These are phyloP conservation scores for Umimayanthus chanpuru DNA, from an alignment of 92 coral and sea anemone species.

Conservation along the genomic window DNA sequence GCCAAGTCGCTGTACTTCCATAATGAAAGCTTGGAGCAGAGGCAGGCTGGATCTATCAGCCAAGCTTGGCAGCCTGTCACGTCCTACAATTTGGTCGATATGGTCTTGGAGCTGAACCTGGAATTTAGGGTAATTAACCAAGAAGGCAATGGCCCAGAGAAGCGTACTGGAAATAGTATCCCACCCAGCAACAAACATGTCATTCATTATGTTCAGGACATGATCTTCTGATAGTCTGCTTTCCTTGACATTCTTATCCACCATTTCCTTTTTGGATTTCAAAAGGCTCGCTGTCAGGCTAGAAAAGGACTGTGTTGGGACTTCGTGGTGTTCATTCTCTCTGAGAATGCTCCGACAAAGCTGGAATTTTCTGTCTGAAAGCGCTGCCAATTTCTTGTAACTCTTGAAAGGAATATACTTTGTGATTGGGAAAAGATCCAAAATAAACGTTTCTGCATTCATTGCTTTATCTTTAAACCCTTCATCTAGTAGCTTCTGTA, in stretches of 20 bases:
- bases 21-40: neutral
- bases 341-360: neutral
- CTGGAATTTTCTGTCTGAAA: neutral
- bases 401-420: neutral
- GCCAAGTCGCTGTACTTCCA: neutral
- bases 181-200: neutral
- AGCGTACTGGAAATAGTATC: neutral
- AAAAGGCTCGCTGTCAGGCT: neutral
- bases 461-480: neutral
- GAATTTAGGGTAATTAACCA: neutral
- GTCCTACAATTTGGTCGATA: neutral
- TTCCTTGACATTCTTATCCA: neutral
- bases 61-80: neutral
- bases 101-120: neutral
- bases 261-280: neutral
- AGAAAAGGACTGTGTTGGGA: neutral
- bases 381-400: neutral
- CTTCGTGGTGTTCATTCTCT: neutral
- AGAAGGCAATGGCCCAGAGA: neutral
- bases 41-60: too few relatives aligned
- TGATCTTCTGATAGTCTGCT: neutral
- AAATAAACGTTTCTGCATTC: neutral
- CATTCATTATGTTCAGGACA: neutral
- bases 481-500: neutral
- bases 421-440: neutral